These are phyloP conservation scores for Campoplex capitator DNA, from an alignment of 2,888 invertebrate species.

Conservation along the genomic window DNA sequence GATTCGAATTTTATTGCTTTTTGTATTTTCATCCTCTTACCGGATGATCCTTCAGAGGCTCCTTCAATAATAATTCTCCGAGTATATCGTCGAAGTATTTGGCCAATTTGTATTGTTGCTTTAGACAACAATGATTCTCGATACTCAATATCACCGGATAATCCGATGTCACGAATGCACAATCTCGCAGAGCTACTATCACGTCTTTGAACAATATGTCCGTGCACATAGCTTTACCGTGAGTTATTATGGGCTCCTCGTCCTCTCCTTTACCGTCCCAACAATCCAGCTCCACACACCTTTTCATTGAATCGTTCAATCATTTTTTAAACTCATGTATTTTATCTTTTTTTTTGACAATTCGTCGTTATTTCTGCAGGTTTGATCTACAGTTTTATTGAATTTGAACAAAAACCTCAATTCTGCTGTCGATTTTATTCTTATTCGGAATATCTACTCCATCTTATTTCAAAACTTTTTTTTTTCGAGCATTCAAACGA, in stretches of 20 bases:
- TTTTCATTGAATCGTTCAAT: slow-evolving; percentile 71
- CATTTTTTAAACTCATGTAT: no score
- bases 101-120: slow-evolving; percentile 89
- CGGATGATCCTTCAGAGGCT: slow-evolving; percentile 87
- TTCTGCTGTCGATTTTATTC: background rate
- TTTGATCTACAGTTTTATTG: background rate
- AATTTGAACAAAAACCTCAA: background rate
- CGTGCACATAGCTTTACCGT: slow-evolving; percentile 91
- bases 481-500: no score
- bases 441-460: background rate
- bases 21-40: slow-evolving; percentile 81
- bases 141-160: slow-evolving; percentile 90
- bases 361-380: background rate
- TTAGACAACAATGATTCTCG: slow-evolving; percentile 89
- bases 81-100: slow-evolving; percentile 90
- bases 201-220: slow-evolving; percentile 89
- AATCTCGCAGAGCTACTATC: slow-evolving; percentile 88
- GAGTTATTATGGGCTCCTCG: slow-evolving; percentile 90
- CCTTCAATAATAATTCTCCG: slow-evolving; percentile 88
- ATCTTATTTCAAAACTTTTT: no score
- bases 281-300: slow-evolving; percentile 90
- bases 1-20: background rate
- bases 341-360: background rate
- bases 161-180: slow-evolving; percentile 89
- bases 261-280: slow-evolving; percentile 90